A percentile compares a stretch with the other conserved stretches of the same genome.
phyloP scores from a whole-genome alignment of 2,113 vertebrate species.

The Lonchura striata region DNA sequence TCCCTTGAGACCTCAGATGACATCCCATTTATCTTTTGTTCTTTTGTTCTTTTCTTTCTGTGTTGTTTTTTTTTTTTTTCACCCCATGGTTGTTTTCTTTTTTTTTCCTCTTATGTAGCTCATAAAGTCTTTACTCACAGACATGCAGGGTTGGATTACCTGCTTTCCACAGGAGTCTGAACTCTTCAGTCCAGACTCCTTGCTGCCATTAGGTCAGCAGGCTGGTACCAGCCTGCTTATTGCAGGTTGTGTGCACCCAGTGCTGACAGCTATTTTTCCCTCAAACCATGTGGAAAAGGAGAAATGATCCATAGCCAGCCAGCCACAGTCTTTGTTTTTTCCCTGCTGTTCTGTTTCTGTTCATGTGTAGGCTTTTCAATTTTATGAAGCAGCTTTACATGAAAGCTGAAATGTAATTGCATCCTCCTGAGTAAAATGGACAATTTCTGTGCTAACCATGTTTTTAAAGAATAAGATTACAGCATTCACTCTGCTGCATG shows the following conservation, averaged over 20 bases:
- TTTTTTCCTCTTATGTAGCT: not conserved
- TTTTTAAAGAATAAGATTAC: slow-evolving; percentile 47
- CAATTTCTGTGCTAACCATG: slow-evolving; percentile 35
- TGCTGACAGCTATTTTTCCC: slow-evolving; percentile 21
- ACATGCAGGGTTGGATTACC: not conserved
- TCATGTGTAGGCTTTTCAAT: slow-evolving; percentile 11
- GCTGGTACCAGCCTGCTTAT: not conserved
- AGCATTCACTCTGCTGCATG: not conserved
- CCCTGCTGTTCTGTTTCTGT: slow-evolving; percentile 34
- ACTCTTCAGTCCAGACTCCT: not conserved
- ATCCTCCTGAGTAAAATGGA: slow-evolving; percentile 47
- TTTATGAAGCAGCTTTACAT: slow-evolving; percentile 38
- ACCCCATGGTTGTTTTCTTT: not conserved
- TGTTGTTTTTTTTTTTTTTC: not conserved
- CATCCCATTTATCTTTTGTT: not conserved
- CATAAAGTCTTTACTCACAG: not conserved
- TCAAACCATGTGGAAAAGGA: slow-evolving; percentile 28
- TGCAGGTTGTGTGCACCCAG: not conserved
- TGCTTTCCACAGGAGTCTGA: not conserved
- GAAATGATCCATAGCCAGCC: slow-evolving; percentile 32
- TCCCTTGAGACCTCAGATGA: not conserved
- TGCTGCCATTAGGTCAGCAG: not conserved
- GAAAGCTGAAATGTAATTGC: slow-evolving; percentile 51
- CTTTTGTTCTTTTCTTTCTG: not conserved
- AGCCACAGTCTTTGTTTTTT: not conserved